Evolutionary conservation across 2,797 vertebrate genomes (phyloP), one percentile per base, ranked within the genome.

Genomic region (Lithobates sylvaticus): DNA sequence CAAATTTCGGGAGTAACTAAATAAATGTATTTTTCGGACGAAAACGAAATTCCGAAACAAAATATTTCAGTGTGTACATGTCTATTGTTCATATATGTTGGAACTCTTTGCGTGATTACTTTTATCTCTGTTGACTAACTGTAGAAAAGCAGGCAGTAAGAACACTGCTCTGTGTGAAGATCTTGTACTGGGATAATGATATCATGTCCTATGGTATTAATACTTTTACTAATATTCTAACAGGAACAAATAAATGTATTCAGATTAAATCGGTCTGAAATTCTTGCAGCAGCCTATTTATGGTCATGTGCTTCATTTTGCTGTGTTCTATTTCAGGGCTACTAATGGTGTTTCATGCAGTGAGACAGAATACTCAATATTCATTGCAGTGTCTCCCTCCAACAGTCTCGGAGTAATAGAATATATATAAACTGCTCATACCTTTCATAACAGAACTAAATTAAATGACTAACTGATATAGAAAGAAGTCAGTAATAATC

Each of bases 241-340:
- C 50, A 54, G 50, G 16, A 54, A 32, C 21, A 21, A 42, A 71
- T 34, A 71, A 21, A 8, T 71, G 70, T 72, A 74, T 88, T 61
- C 86, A 92, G 89, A 92, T 91, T 93, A 91, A 92, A 92, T 91
- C 8, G 23, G 26, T 0, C 9, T 88, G 71, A 10, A 89, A 80
- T 88, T 83, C 83, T 91, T 90, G 87, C 72, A 84, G 82, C 87
- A 89, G 71, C 88, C 81, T 93, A 84, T 87, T 88, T 90, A 92
- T 88, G 89, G 88, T 88, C 91, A 76, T 87, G 90, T 89, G 12
- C 3, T 82, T 90, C 72, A 73, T 91, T 91, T 91, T 78, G 16
- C 90, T 84, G 86, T 90, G 42, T 88, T 91, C 88, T 93, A 88
- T 91, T 91, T 92, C 88, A 0, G 2, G 88, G 84, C 21, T 6